Conservation (phyloP, 2,888 invertebrate species). For the Gibbula magus region DNA sequence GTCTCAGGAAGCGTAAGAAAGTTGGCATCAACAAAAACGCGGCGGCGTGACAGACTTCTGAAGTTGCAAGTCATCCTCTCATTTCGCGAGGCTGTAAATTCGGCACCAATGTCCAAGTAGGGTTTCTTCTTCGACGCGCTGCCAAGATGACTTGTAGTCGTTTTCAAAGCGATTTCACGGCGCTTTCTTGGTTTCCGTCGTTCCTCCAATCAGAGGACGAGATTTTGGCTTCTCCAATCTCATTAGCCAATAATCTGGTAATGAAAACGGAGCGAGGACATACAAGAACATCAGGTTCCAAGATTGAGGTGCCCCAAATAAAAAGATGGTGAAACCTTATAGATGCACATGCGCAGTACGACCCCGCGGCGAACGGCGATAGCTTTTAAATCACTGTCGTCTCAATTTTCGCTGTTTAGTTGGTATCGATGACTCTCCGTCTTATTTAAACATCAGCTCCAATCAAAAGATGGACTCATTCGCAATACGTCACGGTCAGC, state of each 20-base stretch:
- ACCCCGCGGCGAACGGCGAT: conserved; percentile 21
- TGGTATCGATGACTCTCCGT: conserved; percentile 17
- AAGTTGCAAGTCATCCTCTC: conserved; percentile 24
- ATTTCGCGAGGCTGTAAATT: conserved; percentile 14
- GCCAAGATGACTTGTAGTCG: conserved; percentile 20
- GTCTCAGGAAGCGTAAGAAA: conserved; percentile 19
- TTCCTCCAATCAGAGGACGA: conserved; percentile 24
- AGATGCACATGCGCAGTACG: not conserved
- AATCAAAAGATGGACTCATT: conserved; percentile 16
- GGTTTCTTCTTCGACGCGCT: conserved; percentile 10
- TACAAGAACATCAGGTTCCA: conserved; percentile 6
- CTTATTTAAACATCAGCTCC: conserved; percentile 20
- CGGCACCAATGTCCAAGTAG: not conserved
- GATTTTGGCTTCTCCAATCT: conserved; percentile 27
- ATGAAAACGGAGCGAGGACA: conserved; percentile 21
- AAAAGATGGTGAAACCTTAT: conserved; percentile 27
- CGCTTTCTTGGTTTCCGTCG: conserved; percentile 17
- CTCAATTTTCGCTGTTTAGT: conserved; percentile 11
- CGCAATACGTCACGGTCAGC: not conserved
- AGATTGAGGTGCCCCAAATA: conserved; percentile 27
- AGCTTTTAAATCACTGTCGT: conserved; percentile 27
- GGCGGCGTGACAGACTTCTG: conserved; percentile 15
- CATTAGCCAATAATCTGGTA: conserved; percentile 31
- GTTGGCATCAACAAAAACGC: conserved; percentile 8
- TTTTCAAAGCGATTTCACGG: conserved; percentile 28